Evolutionary conservation across 2,113 vertebrate species (phyloP).

Genomic region (Vulpes vulpes): DNA sequence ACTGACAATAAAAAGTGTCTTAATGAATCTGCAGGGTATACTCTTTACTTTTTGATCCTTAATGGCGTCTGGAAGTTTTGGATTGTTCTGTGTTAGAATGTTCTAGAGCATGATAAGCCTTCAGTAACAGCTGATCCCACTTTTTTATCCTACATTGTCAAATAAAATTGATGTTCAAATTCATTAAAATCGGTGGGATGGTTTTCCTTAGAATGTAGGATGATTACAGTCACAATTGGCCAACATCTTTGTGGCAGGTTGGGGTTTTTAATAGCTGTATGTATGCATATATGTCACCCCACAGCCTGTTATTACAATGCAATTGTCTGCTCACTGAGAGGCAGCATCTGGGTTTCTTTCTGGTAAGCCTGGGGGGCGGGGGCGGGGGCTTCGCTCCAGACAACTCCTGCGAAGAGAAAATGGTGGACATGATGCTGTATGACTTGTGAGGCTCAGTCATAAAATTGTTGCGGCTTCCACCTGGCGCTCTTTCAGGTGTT

Average conservation of each 20-base stretch:
- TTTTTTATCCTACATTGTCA: neutral
- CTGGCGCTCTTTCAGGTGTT: neutral
- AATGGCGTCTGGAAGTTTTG: neutral
- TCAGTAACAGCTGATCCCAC: neutral
- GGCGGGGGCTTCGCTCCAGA: neutral
- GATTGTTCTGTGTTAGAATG: neutral
- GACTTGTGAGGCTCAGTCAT: neutral
- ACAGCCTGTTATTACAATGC: neutral
- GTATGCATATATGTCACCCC: too few relatives aligned
- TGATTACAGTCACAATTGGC: neutral
- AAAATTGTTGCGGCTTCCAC: neutral
- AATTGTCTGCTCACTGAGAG: neutral
- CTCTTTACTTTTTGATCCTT: neutral
- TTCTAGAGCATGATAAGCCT: neutral
- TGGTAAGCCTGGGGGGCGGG: neutral
- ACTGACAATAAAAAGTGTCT: neutral
- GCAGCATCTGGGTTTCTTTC: neutral
- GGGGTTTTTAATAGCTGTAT: neutral
- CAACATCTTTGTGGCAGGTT: neutral
- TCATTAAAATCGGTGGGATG: neutral
- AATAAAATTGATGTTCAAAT: neutral
- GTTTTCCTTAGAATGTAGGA: neutral
- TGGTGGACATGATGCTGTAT: rapidly evolving
- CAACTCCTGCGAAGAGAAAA: neutral
- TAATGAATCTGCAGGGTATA: neutral